phyloP scores from a whole-genome alignment of 2,797 vertebrate genomes.

The Kryptolebias ocellatus region DNA sequence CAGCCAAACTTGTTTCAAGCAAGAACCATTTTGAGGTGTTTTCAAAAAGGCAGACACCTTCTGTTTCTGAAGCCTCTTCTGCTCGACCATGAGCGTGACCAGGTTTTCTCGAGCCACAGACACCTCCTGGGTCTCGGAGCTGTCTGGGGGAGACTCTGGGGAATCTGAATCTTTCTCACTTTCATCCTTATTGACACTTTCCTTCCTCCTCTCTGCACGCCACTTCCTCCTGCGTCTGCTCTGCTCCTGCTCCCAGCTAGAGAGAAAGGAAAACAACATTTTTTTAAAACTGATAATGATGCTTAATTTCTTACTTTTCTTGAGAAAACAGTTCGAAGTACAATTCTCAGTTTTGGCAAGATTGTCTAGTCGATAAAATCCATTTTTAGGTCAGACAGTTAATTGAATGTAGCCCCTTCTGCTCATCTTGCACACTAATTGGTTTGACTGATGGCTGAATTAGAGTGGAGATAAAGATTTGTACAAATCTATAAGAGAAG shows the following conservation, averaged over 20 bases:
- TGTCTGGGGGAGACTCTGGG: constrained; percentile 83
- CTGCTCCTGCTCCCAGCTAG: constrained; percentile 90
- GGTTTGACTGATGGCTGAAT: neutral
- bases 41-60: constrained; percentile 76
- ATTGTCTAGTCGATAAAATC: neutral
- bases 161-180: constrained; percentile 88
- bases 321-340: neutral
- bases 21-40: too few species aligned
- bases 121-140: constrained; percentile 83
- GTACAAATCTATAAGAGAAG: neutral
- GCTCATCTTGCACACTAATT: neutral
- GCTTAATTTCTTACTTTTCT: neutral
- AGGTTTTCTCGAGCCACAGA: constrained; percentile 84
- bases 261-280: neutral
- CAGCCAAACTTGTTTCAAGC: too few species aligned
- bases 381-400: neutral
- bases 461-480: too few species aligned
- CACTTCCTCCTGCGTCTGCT: constrained; percentile 80
- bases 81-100: constrained; percentile 81
- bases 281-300: neutral
- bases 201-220: constrained; percentile 84
- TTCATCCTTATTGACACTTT: constrained; percentile 84
- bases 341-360: neutral
- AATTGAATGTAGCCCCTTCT: neutral
- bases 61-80: constrained; percentile 84